Evolutionary conservation across 2,113 vertebrate genomes (phyloP).

Genomic region (Stigmatopora argus): DNA sequence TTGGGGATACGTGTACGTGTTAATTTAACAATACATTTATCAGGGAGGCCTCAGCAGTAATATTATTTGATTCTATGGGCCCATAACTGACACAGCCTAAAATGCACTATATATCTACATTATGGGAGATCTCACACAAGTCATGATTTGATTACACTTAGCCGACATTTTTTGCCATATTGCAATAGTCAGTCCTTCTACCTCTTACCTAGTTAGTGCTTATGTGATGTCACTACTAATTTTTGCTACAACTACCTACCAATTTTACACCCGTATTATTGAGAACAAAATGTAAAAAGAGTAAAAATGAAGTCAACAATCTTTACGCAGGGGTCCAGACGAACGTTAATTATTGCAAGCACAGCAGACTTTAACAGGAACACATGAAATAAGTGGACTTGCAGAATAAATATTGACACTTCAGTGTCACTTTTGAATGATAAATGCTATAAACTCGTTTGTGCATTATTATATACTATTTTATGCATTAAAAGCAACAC

Average conservation of each 20-base stretch:
- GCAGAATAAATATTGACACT: no score
- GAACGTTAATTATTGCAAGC: no score
- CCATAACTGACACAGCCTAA: neutral
- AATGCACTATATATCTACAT: neutral
- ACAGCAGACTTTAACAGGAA: no score
- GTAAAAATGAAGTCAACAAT: no score
- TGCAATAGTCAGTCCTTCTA: neutral
- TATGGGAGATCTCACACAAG: neutral
- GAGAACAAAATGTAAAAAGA: no score
- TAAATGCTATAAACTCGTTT: no score
- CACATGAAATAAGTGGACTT: no score
- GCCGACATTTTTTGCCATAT: neutral
- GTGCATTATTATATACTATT: no score
- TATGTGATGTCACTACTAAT: neutral
- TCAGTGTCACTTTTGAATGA: no score
- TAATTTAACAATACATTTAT: neutral
- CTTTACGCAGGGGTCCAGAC: no score
- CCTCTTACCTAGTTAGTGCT: neutral
- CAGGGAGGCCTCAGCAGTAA: neutral
- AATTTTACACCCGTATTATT: neutral
- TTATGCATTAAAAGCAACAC: no score
- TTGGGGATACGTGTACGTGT: neutral
- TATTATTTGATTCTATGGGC: neutral
- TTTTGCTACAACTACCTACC: neutral
- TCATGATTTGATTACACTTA: neutral